These are phyloP conservation scores for Xestia xanthographa DNA, from an alignment of 2,888 invertebrate genomes.

Conservation along the genomic window DNA sequence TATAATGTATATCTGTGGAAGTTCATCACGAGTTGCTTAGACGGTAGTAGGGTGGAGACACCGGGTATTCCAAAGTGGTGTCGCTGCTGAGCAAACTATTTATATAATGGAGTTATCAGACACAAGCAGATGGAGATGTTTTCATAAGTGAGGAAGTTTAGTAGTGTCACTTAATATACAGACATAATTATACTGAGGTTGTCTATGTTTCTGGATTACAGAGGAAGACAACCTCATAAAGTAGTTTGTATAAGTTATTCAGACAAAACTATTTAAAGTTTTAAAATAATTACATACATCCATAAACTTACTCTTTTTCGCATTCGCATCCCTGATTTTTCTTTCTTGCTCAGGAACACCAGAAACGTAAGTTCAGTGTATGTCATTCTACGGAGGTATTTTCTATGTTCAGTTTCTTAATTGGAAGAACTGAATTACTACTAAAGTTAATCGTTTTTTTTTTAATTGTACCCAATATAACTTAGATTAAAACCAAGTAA, in stretches of 20 bases:
- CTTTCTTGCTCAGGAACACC: background rate
- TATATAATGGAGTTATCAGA: slow-evolving; percentile 16
- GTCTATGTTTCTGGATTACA: background rate
- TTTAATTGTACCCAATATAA: background rate
- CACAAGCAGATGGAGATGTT: slow-evolving; percentile 25
- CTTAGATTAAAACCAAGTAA: background rate
- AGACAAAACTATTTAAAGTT: background rate
- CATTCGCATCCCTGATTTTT: background rate
- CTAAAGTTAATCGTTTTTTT: background rate
- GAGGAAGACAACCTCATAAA: background rate
- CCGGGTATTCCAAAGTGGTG: background rate
- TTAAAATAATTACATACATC: background rate
- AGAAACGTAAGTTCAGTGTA: background rate
- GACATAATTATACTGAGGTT: background rate
- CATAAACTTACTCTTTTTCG: background rate
- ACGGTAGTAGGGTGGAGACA: background rate
- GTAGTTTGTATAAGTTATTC: background rate
- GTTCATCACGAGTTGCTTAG: slow-evolving; percentile 26
- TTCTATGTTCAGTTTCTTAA: background rate
- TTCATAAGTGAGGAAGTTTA: slow-evolving; percentile 1
- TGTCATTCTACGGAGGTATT: background rate
- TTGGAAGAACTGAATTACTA: background rate
- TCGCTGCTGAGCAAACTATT: slow-evolving; percentile 10
- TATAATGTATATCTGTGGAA: slow-evolving; percentile 17
- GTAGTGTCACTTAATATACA: background rate